phyloP scores from a whole-genome alignment of 2,113 vertebrate species.

The Trematocara macrostoma region DNA sequence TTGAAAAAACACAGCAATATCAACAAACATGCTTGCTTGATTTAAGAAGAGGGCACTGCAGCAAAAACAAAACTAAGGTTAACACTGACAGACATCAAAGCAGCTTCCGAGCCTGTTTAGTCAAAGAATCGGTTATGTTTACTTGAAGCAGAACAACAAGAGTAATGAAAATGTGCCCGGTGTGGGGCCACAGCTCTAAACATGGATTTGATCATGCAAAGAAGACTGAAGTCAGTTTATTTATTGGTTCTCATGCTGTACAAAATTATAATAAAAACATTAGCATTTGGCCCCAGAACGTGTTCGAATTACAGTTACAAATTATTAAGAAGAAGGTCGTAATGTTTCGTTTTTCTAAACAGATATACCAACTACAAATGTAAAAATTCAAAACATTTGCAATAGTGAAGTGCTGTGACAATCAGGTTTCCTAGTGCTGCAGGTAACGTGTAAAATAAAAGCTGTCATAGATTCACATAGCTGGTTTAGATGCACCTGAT shows the following conservation, averaged over 20 bases:
- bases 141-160: background rate
- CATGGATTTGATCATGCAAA: conserved; percentile 35
- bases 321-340: conserved; percentile 20
- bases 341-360: background rate
- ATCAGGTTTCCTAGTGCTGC: background rate
- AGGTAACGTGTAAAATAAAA: background rate
- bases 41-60: conserved; percentile 8
- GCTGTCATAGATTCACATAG: background rate
- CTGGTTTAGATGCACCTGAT: background rate
- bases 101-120: conserved; percentile 7
- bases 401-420: background rate
- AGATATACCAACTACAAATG: conserved; percentile 17
- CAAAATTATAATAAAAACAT: conserved; percentile 70
- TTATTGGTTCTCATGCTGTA: conserved; percentile 69
- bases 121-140: conserved; percentile 15
- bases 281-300: conserved; percentile 38
- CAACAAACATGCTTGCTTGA: conserved; percentile 9
- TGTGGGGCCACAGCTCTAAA: background rate
- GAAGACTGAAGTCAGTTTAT: conserved; percentile 60
- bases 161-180: background rate
- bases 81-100: conserved; percentile 29
- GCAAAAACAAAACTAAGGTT: conserved; percentile 4
- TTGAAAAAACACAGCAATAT: background rate
- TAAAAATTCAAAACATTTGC: background rate
- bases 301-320: conserved; percentile 45